A percentile compares a stretch with the other conserved stretches of the same genome.
These are phyloP conservation scores for Lytechinus variegatus DNA, from an alignment of 35 echinoderm and acorn worm species.

Conservation along the genomic window DNA sequence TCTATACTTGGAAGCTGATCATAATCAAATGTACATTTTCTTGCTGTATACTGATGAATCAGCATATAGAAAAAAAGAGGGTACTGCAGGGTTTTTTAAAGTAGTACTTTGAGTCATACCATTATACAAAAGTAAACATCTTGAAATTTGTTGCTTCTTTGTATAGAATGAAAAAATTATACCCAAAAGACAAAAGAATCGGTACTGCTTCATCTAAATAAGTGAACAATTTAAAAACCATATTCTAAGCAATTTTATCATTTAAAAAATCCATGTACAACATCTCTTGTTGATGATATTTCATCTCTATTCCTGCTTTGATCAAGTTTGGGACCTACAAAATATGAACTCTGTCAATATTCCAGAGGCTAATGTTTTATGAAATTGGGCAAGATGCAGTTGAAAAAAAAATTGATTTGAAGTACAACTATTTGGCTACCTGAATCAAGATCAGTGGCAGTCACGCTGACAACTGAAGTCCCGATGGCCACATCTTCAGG, in stretches of 20 bases:
- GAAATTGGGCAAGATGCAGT: too few species aligned
- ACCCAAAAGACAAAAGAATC: too few species aligned
- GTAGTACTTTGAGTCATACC: too few species aligned
- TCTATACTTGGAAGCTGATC: background rate
- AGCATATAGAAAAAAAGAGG: background rate
- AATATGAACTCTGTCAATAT: background rate
- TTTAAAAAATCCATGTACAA: background rate
- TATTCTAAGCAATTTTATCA: too few species aligned
- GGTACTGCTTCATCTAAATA: too few species aligned
- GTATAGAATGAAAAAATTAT: too few species aligned
- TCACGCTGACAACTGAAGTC: slow-evolving; percentile 62
- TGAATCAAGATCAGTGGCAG: slow-evolving; percentile 82
- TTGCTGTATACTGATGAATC: background rate
- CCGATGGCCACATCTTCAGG: slow-evolving; percentile 79
- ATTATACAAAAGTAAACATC: too few species aligned
- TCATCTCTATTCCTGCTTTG: background rate
- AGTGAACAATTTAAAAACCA: too few species aligned
- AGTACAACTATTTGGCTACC: slow-evolving; percentile 53
- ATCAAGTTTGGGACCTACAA: background rate
- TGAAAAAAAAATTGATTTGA: too few species aligned
- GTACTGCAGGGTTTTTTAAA: background rate
- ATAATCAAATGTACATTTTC: background rate
- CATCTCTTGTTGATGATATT: background rate
- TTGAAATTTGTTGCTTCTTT: too few species aligned
- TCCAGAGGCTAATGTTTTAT: background rate